Evolutionary conservation across 2,888 invertebrate species (phyloP).

Genomic region (Xanthia togata): DNA sequence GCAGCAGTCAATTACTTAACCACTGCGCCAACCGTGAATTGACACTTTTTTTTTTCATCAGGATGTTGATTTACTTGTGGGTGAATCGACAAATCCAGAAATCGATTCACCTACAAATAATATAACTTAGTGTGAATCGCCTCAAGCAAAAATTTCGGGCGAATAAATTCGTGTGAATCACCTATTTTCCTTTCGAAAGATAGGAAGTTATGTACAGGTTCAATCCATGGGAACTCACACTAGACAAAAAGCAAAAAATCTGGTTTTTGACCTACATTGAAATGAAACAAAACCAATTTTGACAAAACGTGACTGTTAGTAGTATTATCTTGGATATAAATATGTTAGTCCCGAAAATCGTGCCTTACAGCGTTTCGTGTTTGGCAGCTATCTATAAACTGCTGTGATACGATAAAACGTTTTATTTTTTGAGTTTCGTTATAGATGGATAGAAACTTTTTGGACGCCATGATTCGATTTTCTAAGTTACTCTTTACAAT

Average conservation of each 20-base stretch:
- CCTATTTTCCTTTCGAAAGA: no score
- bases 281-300: constrained; percentile 1
- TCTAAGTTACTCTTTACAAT: neutral
- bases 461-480: neutral
- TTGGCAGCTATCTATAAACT: constrained; percentile 53
- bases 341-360: constrained; percentile 27
- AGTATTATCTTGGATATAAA: constrained; percentile 35
- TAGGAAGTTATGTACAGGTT: neutral
- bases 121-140: no score
- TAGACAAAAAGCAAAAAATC: neutral
- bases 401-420: constrained; percentile 40
- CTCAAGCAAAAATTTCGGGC: no score
- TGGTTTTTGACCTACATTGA: neutral
- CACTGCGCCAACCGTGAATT: no score
- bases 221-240: neutral
- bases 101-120: no score
- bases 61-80: no score
- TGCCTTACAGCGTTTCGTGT: constrained; percentile 47
- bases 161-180: no score
- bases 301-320: constrained; percentile 40
- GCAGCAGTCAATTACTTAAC: no score
- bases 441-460: constrained; percentile 6
- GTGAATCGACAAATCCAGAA: no score
- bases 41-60: no score
- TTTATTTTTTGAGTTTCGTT: constrained; percentile 44